Evolutionary conservation across 2,113 vertebrate species (phyloP), one percentile per base, ranked within the genome.

Genomic region (Tamias sibiricus): DNA sequence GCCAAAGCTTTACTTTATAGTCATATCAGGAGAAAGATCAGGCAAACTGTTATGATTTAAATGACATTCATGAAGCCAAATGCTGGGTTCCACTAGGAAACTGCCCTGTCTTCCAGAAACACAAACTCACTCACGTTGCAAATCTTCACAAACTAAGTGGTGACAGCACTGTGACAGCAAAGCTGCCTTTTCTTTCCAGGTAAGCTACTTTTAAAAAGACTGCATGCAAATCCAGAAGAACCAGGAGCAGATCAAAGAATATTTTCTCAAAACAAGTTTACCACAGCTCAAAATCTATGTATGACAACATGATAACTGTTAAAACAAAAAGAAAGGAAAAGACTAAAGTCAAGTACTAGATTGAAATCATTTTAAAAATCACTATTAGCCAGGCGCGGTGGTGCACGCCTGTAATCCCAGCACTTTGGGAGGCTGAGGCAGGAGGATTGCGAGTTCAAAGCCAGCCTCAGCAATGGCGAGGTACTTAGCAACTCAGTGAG

Each of bases 191-290:
- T 87, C 59, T 92, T 85, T 74, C 37, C 8, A 93, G 87, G 44
- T 54, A 16, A 90, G 74, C 28, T 37, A 91, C 72, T 69, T 93
- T 42, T 20, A 59, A 69, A 92, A 85, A 54, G 17, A 81, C 3
- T 35, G 42, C 77, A 76, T 57, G 17, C 30, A 76, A 52, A 95
- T 77, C 68, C 83, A 82, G 22, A 72, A 87, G 42, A 75, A 44
- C 37, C 30, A 49, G 32, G 40, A 30, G 30, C 71, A 64, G 9
- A 26, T 30, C 62, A 80, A 80, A 91, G 16, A 76, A 84, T 42
- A 62, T 47, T 83, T 74, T 92, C 82, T 54, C 80, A 16, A 79
- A 91, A 90, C 47, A 93, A 81, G 9, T 52, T 72, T 91, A 91
- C 32, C 16, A 89, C 68, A 86, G 7, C 37, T 68, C 12, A 89